phyloP scores from a whole-genome alignment of 2,888 invertebrate genomes.

The Apodemia hepburni region DNA sequence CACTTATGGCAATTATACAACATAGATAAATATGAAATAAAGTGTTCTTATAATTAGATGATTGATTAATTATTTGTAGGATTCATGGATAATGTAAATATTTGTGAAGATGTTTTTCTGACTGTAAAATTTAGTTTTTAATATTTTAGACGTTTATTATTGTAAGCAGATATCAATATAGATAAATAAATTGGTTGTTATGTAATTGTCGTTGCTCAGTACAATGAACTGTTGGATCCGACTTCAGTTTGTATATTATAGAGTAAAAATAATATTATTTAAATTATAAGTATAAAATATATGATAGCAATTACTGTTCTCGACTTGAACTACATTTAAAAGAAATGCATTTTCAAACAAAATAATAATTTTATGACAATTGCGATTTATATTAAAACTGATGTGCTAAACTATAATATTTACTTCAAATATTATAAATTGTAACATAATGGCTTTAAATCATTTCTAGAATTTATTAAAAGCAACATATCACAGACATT shows the following conservation, averaged over 20 bases:
- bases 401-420: too few species aligned
- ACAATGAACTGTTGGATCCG: slow-evolving; percentile 26
- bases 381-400: too few species aligned
- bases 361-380: too few species aligned
- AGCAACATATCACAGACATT: neutral
- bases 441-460: neutral
- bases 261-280: slow-evolving; percentile 1
- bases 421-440: too few species aligned
- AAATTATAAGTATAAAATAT: slow-evolving; percentile 6
- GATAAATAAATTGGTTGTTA: slow-evolving; percentile 43
- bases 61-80: slow-evolving; percentile 26
- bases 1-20: slow-evolving; percentile 42
- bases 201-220: slow-evolving; percentile 48
- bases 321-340: neutral
- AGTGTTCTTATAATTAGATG: slow-evolving; percentile 68
- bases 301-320: neutral
- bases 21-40: slow-evolving; percentile 54
- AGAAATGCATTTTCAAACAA: neutral
- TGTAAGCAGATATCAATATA: slow-evolving; percentile 23
- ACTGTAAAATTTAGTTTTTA: slow-evolving; percentile 18
- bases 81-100: slow-evolving; percentile 13
- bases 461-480: neutral
- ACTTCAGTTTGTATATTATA: slow-evolving; percentile 19
- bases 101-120: slow-evolving; percentile 20
- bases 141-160: slow-evolving; percentile 20